Evolutionary conservation across 2,113 vertebrate genomes (phyloP).

Genomic region (Nycticryphes semicollaris): DNA sequence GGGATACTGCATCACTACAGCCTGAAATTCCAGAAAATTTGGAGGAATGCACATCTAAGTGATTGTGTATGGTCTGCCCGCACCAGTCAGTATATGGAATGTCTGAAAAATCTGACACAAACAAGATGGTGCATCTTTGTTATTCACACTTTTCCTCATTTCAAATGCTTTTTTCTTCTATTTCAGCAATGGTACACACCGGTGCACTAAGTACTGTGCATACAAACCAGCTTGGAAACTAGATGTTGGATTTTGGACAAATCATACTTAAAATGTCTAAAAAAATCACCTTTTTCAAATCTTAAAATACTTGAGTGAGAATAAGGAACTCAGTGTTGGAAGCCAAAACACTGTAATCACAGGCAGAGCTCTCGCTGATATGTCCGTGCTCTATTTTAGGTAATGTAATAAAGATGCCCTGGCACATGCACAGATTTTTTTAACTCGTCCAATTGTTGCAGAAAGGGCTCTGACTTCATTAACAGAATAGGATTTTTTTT

Average conservation of each 20-base stretch:
- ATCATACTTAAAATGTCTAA: neutral
- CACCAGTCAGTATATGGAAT: conserved; percentile 93
- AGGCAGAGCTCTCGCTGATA: neutral
- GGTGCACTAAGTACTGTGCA: neutral
- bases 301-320: neutral
- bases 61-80: conserved; percentile 87
- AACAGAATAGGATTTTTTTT: neutral
- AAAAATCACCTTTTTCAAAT: neutral
- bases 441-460: neutral
- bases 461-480: neutral
- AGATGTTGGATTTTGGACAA: neutral
- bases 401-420: neutral
- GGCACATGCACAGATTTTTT: fast-evolving
- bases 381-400: fast-evolving
- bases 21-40: conserved; percentile 96
- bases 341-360: neutral
- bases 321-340: neutral
- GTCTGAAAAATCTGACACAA: conserved; percentile 86
- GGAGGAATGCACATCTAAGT: conserved; percentile 90
- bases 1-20: conserved; percentile 92
- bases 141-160: neutral
- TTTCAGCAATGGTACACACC: neutral
- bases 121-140: conserved; percentile 21
- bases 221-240: neutral
- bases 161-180: neutral